phyloP scores from a whole-genome alignment of 2,797 vertebrate species.

The Amblyraja radiata region DNA sequence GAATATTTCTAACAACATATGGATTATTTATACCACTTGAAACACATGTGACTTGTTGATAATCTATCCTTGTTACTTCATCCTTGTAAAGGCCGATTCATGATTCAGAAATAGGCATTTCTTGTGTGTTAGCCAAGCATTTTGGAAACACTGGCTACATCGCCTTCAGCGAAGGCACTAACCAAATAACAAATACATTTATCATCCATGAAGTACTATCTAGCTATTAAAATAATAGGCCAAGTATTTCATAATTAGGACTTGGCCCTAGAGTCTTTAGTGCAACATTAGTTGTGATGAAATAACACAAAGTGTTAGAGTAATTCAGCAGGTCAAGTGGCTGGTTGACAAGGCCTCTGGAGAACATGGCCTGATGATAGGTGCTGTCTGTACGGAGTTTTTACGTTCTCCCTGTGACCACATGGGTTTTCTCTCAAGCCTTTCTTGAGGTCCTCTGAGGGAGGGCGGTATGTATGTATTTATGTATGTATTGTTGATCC shows the following conservation, averaged over 20 bases:
- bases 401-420: no score
- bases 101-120: background rate
- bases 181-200: background rate
- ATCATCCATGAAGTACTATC: background rate
- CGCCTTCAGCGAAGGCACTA: background rate
- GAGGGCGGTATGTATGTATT: no score
- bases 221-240: background rate
- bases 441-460: no score
- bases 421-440: no score
- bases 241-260: background rate
- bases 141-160: background rate
- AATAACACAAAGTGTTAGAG: no score
- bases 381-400: no score
- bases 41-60: background rate
- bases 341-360: no score
- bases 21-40: background rate
- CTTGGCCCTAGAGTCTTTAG: background rate
- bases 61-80: background rate
- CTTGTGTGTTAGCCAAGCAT: background rate
- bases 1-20: background rate
- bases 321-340: no score
- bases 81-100: background rate
- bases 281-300: conserved; percentile 18
- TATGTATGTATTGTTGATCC: no score
- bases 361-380: no score